phyloP scores from a whole-genome alignment of 1,140 invertebrate genomes.

The Bombus terrestris region DNA sequence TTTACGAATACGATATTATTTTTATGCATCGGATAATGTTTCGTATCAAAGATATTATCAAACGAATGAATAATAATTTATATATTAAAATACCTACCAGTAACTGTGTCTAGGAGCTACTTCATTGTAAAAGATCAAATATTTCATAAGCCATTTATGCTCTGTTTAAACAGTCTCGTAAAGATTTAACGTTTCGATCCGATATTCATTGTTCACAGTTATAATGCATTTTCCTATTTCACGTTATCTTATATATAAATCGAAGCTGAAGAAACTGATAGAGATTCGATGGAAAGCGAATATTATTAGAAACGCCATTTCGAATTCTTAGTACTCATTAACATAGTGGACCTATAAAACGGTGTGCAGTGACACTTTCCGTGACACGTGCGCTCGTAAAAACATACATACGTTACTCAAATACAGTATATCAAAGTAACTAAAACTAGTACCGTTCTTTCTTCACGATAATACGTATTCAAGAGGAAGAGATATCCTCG shows the following conservation, averaged over 20 bases:
- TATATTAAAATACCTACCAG: too few relatives aligned
- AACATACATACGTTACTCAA: neutral
- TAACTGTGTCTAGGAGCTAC: too few relatives aligned
- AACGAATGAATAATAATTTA: neutral
- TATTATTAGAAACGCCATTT: neutral
- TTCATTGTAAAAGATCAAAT: neutral
- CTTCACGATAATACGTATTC: neutral
- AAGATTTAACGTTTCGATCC: neutral
- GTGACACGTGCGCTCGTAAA: neutral
- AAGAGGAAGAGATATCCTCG: neutral
- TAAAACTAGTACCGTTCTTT: slow-evolving; percentile 5
- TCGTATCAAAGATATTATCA: neutral
- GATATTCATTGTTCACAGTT: neutral
- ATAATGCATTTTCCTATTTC: too few relatives aligned
- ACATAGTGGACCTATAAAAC: neutral
- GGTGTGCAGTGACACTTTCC: neutral
- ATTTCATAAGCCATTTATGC: neutral
- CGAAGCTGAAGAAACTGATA: neutral
- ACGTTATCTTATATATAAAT: too few relatives aligned
- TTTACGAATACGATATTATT: neutral
- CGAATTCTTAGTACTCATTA: neutral
- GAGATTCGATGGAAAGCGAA: neutral
- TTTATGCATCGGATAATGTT: too few relatives aligned
- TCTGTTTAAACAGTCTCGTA: neutral
- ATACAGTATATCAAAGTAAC: neutral